Evolutionary conservation across 2,113 vertebrate genomes (phyloP).

Genomic region (Felis chaus): DNA sequence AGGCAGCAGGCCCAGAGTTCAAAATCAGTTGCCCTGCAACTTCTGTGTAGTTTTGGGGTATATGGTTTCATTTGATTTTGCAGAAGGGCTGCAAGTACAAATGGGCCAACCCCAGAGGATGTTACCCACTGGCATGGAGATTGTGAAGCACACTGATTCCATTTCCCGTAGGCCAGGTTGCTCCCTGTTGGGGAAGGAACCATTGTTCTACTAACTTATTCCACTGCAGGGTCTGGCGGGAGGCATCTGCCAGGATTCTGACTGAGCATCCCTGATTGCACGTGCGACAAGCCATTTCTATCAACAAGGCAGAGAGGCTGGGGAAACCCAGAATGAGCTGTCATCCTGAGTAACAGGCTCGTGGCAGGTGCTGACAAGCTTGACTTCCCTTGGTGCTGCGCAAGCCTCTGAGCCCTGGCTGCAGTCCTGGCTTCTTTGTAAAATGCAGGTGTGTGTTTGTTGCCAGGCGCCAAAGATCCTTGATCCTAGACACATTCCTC

Average conservation of each 20-base stretch:
- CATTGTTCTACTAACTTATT: neutral
- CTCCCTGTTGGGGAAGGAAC: neutral
- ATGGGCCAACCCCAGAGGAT: neutral
- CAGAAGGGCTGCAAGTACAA: neutral
- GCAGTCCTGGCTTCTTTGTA: neutral
- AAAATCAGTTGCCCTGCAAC: neutral
- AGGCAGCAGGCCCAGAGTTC: neutral
- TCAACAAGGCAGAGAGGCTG: neutral
- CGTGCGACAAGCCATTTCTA: constrained; percentile 8
- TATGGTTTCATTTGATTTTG: constrained; percentile 24
- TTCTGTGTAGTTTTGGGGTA: neutral
- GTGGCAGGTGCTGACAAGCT: constrained; percentile 30
- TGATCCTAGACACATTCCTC: neutral
- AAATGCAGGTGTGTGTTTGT: constrained; percentile 22
- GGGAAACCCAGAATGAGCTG: constrained; percentile 42
- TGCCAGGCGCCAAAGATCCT: neutral
- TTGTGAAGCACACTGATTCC: neutral
- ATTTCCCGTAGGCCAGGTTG: neutral
- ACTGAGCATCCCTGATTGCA: neutral
- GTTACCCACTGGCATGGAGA: neutral
- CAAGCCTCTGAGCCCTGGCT: neutral
- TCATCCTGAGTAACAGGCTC: constrained; percentile 34
- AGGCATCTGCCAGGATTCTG: neutral
- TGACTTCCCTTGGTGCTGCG: neutral
- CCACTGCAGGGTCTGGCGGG: neutral